Evolutionary conservation across 1,140 invertebrate genomes (phyloP), one percentile per base, ranked within the genome.

Genomic region (Diabrotica undecimpunctata): DNA sequence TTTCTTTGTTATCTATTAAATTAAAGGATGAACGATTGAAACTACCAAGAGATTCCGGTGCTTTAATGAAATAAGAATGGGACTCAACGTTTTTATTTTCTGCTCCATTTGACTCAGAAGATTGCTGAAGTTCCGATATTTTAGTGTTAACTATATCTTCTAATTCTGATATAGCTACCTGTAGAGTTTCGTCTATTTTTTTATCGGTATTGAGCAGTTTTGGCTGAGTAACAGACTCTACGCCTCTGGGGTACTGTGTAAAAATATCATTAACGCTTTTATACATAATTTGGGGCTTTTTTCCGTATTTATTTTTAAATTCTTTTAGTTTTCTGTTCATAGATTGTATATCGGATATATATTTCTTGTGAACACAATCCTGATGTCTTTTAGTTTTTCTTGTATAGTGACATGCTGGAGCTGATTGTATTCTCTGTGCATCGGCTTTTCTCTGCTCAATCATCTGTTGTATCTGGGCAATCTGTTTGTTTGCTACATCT

Each of bases 291-390:
- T 60, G 66, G 4, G 63, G 61, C 35, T 66, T 60, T 39, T 57
- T 73, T 6, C 70, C 70, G 54, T 72, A 72, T 58, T 75, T 73
- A 41, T 73, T 56, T 58, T 75, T 61, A 62, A 70, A 60, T 7
- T 64, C 56, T 39, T 69, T 55, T n/a, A 72, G 62, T 9, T 69
- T 68, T 53, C 64, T 54, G 10, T 67, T 59, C 39, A 70, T 55
- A 6, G 35, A 59, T 14, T 61, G 50, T 25, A 70, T 38, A 13
- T 62, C 67, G 10, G 62, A 62, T 36, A 65, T 12, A 58, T 67
- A 65, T 9, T 64, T 65, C 53, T 64, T 63, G 12, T 62, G 54
- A 12, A 14, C 5, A 39, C 51, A 38, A 12, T 53, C 50, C 0
- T 14, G 10, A 14, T 61, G 60, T n/a, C 51, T 5, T 36, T 41